Evolutionary conservation across 2,797 vertebrate genomes (phyloP).

Genomic region (Cuniculus paca): DNA sequence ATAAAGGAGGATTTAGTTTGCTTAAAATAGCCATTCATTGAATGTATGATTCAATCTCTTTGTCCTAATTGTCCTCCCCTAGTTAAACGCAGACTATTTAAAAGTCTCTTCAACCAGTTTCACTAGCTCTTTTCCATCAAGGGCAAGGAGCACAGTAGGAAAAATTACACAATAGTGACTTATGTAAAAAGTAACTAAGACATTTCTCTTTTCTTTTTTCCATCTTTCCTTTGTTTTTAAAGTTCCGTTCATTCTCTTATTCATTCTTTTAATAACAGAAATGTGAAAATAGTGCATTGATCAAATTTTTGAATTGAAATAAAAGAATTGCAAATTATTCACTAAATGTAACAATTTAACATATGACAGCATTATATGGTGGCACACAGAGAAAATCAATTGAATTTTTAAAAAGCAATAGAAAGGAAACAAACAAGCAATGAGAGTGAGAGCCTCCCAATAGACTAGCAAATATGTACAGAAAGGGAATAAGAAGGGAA

Average conservation of each 20-base stretch:
- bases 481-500: background rate
- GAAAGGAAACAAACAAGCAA: background rate
- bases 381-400: background rate
- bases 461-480: background rate
- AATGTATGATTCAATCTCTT: background rate
- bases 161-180: background rate
- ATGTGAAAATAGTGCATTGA: background rate
- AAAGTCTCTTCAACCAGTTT: background rate
- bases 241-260: background rate
- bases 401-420: background rate
- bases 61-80: background rate
- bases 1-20: background rate
- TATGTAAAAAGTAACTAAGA: background rate
- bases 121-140: background rate
- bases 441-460: background rate
- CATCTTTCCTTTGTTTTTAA: background rate
- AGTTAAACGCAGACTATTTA: background rate
- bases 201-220: background rate
- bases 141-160: background rate
- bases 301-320: slow-evolving; percentile 51
- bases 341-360: slow-evolving; percentile 1
- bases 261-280: slow-evolving; percentile 35
- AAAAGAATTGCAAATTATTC: slow-evolving; percentile 2
- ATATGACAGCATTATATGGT: background rate
- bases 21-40: background rate